phyloP scores from a whole-genome alignment of 2,888 invertebrate genomes.

The Zygogramma bicolorata region DNA sequence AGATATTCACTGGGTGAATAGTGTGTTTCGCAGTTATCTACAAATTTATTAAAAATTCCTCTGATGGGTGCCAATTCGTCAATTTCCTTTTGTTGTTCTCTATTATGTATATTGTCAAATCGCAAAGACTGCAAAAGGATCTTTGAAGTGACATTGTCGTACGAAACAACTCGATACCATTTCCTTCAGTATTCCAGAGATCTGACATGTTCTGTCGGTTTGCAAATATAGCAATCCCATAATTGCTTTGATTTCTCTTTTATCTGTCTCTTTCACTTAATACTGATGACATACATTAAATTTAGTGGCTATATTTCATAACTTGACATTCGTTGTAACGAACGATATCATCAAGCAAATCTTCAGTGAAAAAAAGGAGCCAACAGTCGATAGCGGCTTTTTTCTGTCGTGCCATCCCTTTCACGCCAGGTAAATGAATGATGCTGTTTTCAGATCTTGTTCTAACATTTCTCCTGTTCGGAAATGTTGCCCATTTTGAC shows the following conservation, averaged over 20 bases:
- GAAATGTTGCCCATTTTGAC: constrained; percentile 15
- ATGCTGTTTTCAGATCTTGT: constrained; percentile 28
- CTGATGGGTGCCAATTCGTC: constrained; percentile 45
- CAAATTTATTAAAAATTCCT: constrained; percentile 45
- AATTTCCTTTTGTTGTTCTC: constrained; percentile 15
- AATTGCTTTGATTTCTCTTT: constrained; percentile 24
- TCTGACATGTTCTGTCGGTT: too few species aligned
- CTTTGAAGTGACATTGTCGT: constrained; percentile 37
- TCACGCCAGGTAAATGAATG: constrained; percentile 22
- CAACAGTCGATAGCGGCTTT: constrained; percentile 28
- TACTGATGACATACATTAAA: constrained; percentile 19
- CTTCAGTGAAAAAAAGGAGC: constrained; percentile 24
- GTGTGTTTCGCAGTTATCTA: constrained; percentile 1
- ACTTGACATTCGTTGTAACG: constrained; percentile 15
- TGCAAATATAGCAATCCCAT: constrained; percentile 29
- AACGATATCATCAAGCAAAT: constrained; percentile 23
- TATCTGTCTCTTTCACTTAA: constrained; percentile 17
- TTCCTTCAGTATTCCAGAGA: constrained; percentile 29
- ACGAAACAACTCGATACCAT: constrained; percentile 45
- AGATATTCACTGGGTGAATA: constrained; percentile 36
- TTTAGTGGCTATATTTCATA: constrained; percentile 8
- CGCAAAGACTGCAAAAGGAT: constrained; percentile 5
- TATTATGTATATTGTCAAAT: constrained; percentile 15
- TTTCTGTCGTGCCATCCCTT: constrained; percentile 12
- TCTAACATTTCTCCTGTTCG: constrained; percentile 10